Conservation (phyloP, 2,113 vertebrate species). For the Sturnus vulgaris region DNA sequence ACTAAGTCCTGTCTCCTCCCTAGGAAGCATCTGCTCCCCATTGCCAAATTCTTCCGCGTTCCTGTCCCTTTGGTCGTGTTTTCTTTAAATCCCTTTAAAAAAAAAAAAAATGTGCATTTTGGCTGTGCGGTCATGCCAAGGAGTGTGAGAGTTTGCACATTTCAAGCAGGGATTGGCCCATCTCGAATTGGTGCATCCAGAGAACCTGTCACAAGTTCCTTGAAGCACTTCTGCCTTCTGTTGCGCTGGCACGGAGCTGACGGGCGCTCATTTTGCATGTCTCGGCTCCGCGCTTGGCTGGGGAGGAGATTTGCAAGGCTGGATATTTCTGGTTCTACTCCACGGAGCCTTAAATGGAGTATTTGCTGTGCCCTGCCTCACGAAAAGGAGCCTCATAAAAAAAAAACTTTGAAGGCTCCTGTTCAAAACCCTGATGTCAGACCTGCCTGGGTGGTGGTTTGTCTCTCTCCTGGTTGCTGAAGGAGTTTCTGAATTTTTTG, state of each 20-base stretch:
- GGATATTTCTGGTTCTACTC: conserved; percentile 67
- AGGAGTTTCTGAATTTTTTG: conserved; percentile 37
- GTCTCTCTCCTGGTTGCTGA: conserved; percentile 51
- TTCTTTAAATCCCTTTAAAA: conserved; percentile 51
- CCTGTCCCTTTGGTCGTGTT: conserved; percentile 63
- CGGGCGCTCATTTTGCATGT: conserved; percentile 68
- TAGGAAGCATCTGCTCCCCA: conserved; percentile 47
- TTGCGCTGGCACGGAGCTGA: conserved; percentile 60
- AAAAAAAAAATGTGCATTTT: conserved; percentile 49
- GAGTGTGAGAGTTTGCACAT: conserved; percentile 70
- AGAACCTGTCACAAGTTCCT: conserved; percentile 70
- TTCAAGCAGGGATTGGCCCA: conserved; percentile 62
- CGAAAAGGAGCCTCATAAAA: conserved; percentile 39
- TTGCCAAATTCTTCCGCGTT: conserved; percentile 51
- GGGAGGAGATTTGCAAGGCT: conserved; percentile 60
- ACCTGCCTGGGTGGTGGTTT: conserved; percentile 26
- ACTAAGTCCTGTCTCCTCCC: conserved; percentile 43
- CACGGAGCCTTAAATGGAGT: conserved; percentile 52
- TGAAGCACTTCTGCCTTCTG: conserved; percentile 70
- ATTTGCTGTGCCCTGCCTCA: conserved; percentile 56
- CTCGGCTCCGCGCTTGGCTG: conserved; percentile 57
- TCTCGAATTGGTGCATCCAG: conserved; percentile 65
- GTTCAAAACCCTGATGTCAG: conserved; percentile 49
- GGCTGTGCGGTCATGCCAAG: conserved; percentile 65
- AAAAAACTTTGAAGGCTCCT: conserved; percentile 42